Base-by-base conservation (phyloP, 2,888 invertebrate genomes). In the Sialis lutaria region DNA sequence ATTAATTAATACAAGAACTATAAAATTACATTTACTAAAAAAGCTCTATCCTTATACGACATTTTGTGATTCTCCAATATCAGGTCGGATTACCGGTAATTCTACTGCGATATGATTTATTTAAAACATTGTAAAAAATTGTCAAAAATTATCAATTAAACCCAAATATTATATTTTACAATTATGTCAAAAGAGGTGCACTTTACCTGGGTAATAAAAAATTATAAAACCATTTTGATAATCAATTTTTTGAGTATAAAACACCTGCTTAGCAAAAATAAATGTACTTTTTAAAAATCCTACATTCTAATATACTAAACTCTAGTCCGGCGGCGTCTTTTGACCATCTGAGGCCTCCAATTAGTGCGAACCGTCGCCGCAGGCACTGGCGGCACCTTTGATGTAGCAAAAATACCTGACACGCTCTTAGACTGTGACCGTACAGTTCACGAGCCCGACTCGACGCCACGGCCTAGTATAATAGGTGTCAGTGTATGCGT, bases 361-460 rank as follows among this genome's bases (percentile, higher is more conserved):
- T 67, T 67, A 67, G 67, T 65, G 64, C 62, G 64, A 64, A 64
- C 65, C 67, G 67, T 65, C 65, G 67, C 67, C 59, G 54, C 56
- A 54, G 64, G 67, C 64, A 51, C 48, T 52, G 58, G 60, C 65
- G 67, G 65, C 58, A 49, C 52, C 62, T 67, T 67, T 65, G 65
- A 67, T 58, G 59, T 64, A 54, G 53, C 39, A 60, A 62, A 62
- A 64, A 63, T 64, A 64, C 64, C 64, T 64, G 63, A 56, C 55
- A 53, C 31, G 55, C 58, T 56, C 55, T 59, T 54, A 62, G 63
- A 62, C 58, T 60, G 62, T 62, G 55, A 58, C 43, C 44, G 37
- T 39, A 43, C 30, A 22, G 13, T 47, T 10, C 39, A 42, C 37
- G 12, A 47, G 22, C 22, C 22, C 22, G 22, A 22, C 22, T 22